Evolutionary conservation across 2,888 invertebrate species (phyloP).

Genomic region (Melolontha melolontha): DNA sequence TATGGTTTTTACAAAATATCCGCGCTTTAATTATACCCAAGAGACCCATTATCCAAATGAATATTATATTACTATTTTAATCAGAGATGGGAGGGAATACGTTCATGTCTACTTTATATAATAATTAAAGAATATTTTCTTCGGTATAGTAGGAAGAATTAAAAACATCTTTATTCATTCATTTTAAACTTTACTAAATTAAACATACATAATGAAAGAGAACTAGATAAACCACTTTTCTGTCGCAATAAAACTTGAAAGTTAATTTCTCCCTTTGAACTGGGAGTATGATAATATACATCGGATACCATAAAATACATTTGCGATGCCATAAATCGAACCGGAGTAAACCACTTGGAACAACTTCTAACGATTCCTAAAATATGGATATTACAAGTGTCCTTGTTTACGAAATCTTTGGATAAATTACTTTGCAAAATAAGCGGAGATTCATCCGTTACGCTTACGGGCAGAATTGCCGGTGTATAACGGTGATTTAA

Average conservation of each 20-base stretch:
- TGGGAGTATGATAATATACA: constrained; percentile 15
- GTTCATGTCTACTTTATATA: too few relatives aligned
- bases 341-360: constrained; percentile 20
- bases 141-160: too few relatives aligned
- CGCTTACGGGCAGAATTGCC: neutral
- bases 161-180: too few relatives aligned
- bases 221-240: constrained; percentile 19
- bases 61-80: too few relatives aligned
- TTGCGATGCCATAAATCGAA: constrained; percentile 4
- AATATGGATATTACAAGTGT: constrained; percentile 17
- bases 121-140: too few relatives aligned
- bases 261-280: constrained; percentile 22
- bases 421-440: constrained; percentile 4
- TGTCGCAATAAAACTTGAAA: constrained; percentile 19
- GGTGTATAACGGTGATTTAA: constrained; percentile 10
- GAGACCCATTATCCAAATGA: too few relatives aligned
- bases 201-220: constrained; percentile 9
- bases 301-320: constrained; percentile 18
- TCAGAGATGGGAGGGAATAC: too few relatives aligned
- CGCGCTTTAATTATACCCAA: too few relatives aligned
- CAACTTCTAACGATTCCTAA: constrained; percentile 23
- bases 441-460: constrained; percentile 22
- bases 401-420: constrained; percentile 13
- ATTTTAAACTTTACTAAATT: too few relatives aligned
- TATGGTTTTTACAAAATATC: too few relatives aligned